Conservation (phyloP, 37 sponge, comb jelly and placozoan genomes). For the Spongia lamella region DNA sequence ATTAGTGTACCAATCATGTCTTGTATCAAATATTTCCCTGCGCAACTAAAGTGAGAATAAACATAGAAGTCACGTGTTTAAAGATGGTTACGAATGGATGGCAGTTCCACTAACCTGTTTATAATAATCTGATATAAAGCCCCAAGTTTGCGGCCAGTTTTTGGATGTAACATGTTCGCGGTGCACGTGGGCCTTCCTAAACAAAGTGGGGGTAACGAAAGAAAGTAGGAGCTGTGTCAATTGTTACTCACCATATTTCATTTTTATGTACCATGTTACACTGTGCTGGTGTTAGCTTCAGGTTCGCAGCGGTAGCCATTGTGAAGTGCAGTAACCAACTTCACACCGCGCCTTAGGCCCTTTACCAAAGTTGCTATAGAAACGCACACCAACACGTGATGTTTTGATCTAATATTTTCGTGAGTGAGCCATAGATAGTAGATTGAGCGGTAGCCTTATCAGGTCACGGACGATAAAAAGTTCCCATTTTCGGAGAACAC, state of each 20-base stretch:
- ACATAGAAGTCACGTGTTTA: too few species aligned
- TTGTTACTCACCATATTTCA: conserved; percentile 62
- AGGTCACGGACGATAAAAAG: too few species aligned
- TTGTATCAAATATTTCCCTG: not conserved
- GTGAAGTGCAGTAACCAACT: too few species aligned
- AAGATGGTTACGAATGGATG: too few species aligned
- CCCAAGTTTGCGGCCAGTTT: conserved; percentile 70
- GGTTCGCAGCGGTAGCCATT: too few species aligned
- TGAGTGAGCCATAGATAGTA: too few species aligned
- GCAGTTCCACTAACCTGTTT: conserved; percentile 22
- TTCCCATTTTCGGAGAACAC: too few species aligned
- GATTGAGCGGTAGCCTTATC: too few species aligned
- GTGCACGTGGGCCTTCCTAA: conserved; percentile 80
- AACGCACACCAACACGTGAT: too few species aligned
- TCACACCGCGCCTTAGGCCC: too few species aligned
- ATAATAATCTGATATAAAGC: conserved; percentile 66
- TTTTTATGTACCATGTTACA: conserved; percentile 53
- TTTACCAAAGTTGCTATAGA: too few species aligned
- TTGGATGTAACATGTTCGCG: conserved; percentile 50
- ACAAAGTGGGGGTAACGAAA: not conserved
- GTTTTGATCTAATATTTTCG: too few species aligned
- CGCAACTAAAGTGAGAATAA: not conserved
- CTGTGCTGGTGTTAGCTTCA: conserved; percentile 27
- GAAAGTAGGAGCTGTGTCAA: not conserved
- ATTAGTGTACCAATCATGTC: not conserved